phyloP scores from a whole-genome alignment of 1,140 invertebrate genomes.

The Berghia stephanieae region DNA sequence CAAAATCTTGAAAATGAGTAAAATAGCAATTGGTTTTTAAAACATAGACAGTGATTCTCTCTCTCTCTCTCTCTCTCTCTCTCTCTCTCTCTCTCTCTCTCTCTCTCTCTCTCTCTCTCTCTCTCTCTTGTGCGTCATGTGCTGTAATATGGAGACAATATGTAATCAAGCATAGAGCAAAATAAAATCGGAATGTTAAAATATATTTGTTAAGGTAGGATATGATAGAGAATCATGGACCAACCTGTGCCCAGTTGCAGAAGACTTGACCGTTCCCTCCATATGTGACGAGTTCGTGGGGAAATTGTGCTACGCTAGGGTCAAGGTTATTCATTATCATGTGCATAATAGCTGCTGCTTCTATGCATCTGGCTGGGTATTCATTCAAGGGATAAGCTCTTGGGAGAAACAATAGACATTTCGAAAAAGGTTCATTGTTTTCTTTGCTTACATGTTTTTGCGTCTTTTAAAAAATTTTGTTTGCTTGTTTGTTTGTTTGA shows the following conservation, averaged over 20 bases:
- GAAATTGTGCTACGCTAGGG: slow-evolving; percentile 72
- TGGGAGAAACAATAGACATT: too few relatives aligned
- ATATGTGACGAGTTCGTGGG: slow-evolving; percentile 74
- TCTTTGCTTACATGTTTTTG: too few relatives aligned
- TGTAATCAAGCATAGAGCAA: too few relatives aligned
- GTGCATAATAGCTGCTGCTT: slow-evolving; percentile 74
- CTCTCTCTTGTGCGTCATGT: not conserved
- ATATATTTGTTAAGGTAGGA: not conserved
- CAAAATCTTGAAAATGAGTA: too few relatives aligned
- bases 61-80: not conserved
- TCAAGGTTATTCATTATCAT: slow-evolving; percentile 79
- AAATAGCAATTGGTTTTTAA: too few relatives aligned
- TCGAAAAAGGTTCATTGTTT: too few relatives aligned
- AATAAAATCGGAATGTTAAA: too few relatives aligned
- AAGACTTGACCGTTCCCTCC: slow-evolving; percentile 79
- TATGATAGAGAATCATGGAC: not conserved
- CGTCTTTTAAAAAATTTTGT: too few relatives aligned
- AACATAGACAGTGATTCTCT: not conserved
- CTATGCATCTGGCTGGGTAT: slow-evolving; percentile 69
- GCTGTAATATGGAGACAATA: too few relatives aligned
- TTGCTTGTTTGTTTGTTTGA: too few relatives aligned
- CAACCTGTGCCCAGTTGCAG: slow-evolving; percentile 77
- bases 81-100: not conserved
- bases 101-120: not conserved
- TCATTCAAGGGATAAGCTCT: slow-evolving; percentile 73